Evolutionary conservation across 2,888 invertebrate species (phyloP).

Genomic region (Cacoxenus indagator): DNA sequence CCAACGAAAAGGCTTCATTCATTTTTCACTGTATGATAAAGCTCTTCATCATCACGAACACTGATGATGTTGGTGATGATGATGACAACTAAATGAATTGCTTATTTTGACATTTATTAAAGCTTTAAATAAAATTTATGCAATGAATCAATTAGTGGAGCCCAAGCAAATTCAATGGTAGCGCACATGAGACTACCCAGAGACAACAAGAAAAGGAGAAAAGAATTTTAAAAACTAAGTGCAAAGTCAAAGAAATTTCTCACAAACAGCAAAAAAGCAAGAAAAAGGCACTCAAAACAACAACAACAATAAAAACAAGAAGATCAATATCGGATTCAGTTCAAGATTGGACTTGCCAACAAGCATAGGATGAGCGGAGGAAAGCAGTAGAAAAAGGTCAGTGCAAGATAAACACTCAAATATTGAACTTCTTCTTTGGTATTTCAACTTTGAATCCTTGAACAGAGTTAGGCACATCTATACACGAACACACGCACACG

Average conservation of each 20-base stretch:
- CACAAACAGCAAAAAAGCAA: conserved; percentile 19
- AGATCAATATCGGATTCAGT: conserved; percentile 36
- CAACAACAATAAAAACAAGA: not conserved
- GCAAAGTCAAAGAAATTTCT: conserved; percentile 34
- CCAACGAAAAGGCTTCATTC: conserved; percentile 56
- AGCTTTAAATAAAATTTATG: conserved; percentile 64
- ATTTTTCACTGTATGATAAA: not conserved
- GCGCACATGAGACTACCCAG: not conserved
- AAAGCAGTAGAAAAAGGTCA: conserved; percentile 40
- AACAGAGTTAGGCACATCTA: not conserved
- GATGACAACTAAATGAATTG: conserved; percentile 61
- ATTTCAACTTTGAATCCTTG: conserved; percentile 15
- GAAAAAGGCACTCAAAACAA: not conserved
- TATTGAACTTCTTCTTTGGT: conserved; percentile 26
- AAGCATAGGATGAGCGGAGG: conserved; percentile 36
- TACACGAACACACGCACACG: conserved; percentile 29
- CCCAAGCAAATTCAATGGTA: conserved; percentile 36
- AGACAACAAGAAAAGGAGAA: not conserved
- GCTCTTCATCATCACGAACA: not conserved
- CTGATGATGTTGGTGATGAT: not conserved
- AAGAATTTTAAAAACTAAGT: too few relatives aligned
- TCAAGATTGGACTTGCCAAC: too few relatives aligned
- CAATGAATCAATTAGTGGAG: conserved; percentile 59
- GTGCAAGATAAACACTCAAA: conserved; percentile 51
- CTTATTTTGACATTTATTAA: conserved; percentile 65